Evolutionary conservation across 2,888 invertebrate genomes (phyloP).

Genomic region (Theretra japonica): DNA sequence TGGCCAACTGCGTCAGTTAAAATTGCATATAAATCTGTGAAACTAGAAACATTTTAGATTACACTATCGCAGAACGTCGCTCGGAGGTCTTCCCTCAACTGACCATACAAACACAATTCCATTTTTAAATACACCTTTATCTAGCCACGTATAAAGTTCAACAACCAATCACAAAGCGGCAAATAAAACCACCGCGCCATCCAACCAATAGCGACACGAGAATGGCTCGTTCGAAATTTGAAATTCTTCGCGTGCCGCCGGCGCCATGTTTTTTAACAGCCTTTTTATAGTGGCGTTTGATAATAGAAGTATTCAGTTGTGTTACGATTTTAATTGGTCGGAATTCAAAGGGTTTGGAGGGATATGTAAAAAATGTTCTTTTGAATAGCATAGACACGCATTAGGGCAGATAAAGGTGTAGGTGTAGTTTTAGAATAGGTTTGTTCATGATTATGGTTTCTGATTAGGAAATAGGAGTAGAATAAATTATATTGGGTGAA

Average conservation of each 20-base stretch:
- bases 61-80: conserved; percentile 59
- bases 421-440: not conserved
- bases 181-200: not conserved
- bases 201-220: not conserved
- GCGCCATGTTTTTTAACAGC: conserved; percentile 56
- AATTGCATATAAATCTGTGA: conserved; percentile 24
- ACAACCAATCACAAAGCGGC: conserved; percentile 30
- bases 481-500: too few relatives aligned
- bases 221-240: conserved; percentile 45
- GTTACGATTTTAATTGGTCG: conserved; percentile 34
- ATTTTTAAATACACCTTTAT: conserved; percentile 35
- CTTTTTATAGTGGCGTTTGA: conserved; percentile 21
- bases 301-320: conserved; percentile 17
- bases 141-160: conserved; percentile 31
- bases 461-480: not conserved
- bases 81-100: conserved; percentile 56
- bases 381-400: not conserved
- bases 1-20: not conserved
- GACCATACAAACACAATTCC: conserved; percentile 41
- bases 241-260: conserved; percentile 64
- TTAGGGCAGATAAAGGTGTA: not conserved
- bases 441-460: not conserved
- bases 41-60: conserved; percentile 66
- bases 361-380: not conserved
- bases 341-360: not conserved